These are phyloP conservation scores for Maniola jurtina DNA, from an alignment of 1,140 invertebrate species.

Conservation along the genomic window DNA sequence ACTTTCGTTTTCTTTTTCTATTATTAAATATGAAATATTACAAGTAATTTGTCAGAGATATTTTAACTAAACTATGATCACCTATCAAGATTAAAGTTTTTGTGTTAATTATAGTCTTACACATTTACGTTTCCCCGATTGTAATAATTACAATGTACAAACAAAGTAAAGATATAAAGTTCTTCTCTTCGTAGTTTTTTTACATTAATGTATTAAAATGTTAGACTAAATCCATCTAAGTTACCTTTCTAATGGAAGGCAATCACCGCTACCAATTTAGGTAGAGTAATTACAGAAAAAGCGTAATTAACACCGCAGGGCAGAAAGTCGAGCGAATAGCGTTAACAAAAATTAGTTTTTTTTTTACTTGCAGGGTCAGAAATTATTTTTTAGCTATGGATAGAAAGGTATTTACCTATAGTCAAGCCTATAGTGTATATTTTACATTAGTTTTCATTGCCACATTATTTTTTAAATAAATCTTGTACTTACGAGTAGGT, in stretches of 20 bases:
- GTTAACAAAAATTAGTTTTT: background rate
- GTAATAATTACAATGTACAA: background rate
- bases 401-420: too few species aligned
- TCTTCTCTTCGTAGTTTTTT: too few species aligned
- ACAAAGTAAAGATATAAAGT: too few species aligned
- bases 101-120: too few species aligned
- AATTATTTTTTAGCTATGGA: background rate
- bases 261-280: slow-evolving; percentile 27
- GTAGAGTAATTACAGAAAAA: slow-evolving; percentile 28
- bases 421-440: too few species aligned
- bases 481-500: too few species aligned
- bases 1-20: too few species aligned
- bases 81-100: too few species aligned
- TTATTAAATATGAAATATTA: too few species aligned
- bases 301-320: slow-evolving; percentile 31
- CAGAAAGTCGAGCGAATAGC: slow-evolving; percentile 22
- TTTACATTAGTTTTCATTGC: background rate
- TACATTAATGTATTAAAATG: slow-evolving; percentile 7
- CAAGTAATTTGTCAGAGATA: too few species aligned
- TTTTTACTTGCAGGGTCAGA: background rate
- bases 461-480: background rate
- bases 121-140: background rate
- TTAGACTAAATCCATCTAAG: slow-evolving; percentile 1
- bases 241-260: slow-evolving; percentile 25
- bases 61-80: too few species aligned